These are phyloP conservation scores for Biston stratarius DNA, from an alignment of 2,888 invertebrate genomes.

Conservation along the genomic window DNA sequence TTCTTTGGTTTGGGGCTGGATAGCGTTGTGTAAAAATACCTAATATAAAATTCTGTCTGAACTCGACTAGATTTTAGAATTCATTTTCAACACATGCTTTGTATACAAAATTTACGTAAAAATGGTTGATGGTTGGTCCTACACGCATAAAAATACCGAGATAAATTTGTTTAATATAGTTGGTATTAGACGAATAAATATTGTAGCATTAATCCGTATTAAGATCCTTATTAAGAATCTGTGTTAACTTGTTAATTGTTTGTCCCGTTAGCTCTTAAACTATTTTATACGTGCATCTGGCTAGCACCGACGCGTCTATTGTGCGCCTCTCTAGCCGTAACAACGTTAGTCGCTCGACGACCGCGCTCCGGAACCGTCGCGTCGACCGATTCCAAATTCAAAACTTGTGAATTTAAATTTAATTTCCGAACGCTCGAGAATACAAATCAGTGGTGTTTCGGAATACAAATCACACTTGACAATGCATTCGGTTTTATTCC, in stretches of 20 bases:
- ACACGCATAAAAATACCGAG: too few species aligned
- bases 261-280: background rate
- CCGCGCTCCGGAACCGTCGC: conserved; percentile 59
- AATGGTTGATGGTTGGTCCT: too few species aligned
- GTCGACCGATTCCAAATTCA: conserved; percentile 23
- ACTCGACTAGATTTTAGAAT: too few species aligned
- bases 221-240: too few species aligned
- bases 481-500: conserved; percentile 21
- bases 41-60: too few species aligned
- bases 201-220: too few species aligned
- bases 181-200: too few species aligned
- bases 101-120: too few species aligned
- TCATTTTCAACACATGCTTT: too few species aligned
- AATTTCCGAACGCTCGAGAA: conserved; percentile 25
- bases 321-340: conserved; percentile 18
- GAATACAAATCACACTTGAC: conserved; percentile 25
- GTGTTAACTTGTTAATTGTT: background rate
- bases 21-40: too few species aligned
- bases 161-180: too few species aligned
- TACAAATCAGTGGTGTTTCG: conserved; percentile 22
- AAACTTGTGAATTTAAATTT: conserved; percentile 22
- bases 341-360: conserved; percentile 64
- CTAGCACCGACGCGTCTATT: conserved; percentile 4
- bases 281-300: conserved; percentile 21
- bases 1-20: too few species aligned